These are phyloP conservation scores for Channa argus DNA, from an alignment of 2,113 vertebrate genomes.

Conservation along the genomic window DNA sequence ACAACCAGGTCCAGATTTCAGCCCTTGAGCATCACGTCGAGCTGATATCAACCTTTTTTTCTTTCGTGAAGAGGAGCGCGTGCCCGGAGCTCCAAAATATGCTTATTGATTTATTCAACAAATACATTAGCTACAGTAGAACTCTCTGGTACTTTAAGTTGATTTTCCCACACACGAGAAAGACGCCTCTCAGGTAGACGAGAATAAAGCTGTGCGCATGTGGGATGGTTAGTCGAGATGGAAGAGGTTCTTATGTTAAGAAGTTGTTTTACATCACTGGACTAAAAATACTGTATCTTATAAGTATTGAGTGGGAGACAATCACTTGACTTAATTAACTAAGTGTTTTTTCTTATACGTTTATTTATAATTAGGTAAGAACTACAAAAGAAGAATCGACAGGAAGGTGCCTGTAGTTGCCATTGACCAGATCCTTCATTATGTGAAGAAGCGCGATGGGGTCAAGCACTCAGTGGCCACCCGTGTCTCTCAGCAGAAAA, in stretches of 20 bases:
- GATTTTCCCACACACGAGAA: slow-evolving; percentile 3
- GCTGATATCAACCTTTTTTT: slow-evolving; percentile 7
- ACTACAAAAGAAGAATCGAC: too few relatives aligned
- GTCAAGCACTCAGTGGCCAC: neutral
- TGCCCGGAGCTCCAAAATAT: slow-evolving; percentile 10
- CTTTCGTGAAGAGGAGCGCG: neutral
- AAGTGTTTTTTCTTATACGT: too few relatives aligned
- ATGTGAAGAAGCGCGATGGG: slow-evolving; percentile 4
- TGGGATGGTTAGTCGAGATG: too few relatives aligned
- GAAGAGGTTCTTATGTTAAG: neutral
- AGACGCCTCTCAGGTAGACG: slow-evolving; percentile 2
- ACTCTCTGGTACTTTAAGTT: neutral
- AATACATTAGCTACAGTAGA: neutral
- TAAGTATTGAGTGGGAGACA: neutral
- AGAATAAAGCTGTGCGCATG: neutral
- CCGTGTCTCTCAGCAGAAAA: slow-evolving; percentile 27
- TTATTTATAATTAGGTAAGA: neutral
- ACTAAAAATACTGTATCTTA: neutral
- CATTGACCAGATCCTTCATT: neutral
- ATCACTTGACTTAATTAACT: too few relatives aligned
- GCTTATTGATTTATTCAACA: slow-evolving; percentile 34
- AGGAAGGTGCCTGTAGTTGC: neutral
- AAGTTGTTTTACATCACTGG: neutral
- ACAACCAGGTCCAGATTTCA: neutral
- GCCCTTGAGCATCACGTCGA: neutral